A percentile compares a stretch with the other conserved stretches of the same genome.
Evolutionary conservation across 2,113 vertebrate genomes (phyloP).

Genomic region (Cyanoderma ruficeps): DNA sequence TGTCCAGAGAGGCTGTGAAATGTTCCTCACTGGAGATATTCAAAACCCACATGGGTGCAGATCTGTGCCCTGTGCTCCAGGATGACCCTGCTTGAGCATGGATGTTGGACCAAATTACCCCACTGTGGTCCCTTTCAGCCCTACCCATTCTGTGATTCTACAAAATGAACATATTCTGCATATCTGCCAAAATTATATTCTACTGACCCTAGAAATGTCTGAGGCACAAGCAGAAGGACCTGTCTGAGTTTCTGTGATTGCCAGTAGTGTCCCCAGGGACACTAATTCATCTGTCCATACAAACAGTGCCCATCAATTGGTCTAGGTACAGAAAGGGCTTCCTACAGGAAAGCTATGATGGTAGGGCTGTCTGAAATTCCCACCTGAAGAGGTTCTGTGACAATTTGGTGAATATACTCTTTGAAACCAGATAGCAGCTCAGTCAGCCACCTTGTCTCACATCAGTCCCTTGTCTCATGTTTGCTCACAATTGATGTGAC

Average conservation of each 20-base stretch:
- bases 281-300: not conserved
- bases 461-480: not conserved
- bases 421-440: not conserved
- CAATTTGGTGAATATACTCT: not conserved
- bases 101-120: not conserved
- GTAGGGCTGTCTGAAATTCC: not conserved
- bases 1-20: not conserved
- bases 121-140: not conserved
- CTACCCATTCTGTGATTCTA: not conserved
- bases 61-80: not conserved
- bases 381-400: not conserved
- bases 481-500: not conserved
- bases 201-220: not conserved
- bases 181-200: not conserved
- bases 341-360: not conserved
- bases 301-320: not conserved
- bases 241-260: not conserved
- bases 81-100: not conserved
- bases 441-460: not conserved
- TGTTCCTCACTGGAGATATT: not conserved
- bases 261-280: not conserved
- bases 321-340: not conserved
- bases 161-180: not conserved
- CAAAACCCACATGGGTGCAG: not conserved
- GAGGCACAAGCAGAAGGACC: not conserved